A percentile compares a stretch with the other conserved stretches of the same genome.
phyloP scores from a whole-genome alignment of 2,888 invertebrate genomes.

The Pammene fasciana region DNA sequence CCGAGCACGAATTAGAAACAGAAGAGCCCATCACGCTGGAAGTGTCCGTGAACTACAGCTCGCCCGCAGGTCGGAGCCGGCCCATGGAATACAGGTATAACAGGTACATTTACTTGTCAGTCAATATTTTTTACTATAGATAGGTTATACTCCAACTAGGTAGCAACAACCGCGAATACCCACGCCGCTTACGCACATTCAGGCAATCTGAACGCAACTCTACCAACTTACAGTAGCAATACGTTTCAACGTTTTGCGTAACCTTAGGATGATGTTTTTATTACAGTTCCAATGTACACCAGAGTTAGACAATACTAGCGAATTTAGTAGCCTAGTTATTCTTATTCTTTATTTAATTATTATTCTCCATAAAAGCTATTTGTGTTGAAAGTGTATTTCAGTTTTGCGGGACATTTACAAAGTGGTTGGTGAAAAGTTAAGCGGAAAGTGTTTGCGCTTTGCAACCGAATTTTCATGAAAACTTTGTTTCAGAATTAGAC shows the following conservation, averaged over 20 bases:
- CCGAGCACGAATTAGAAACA: conserved; percentile 56
- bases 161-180: no score
- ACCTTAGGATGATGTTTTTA: no score
- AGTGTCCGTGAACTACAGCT: conserved; percentile 75
- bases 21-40: conserved; percentile 61
- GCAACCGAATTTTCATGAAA: background rate
- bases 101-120: background rate
- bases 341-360: no score
- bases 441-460: background rate
- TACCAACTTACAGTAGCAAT: no score
- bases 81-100: conserved; percentile 74
- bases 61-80: conserved; percentile 60
- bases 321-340: background rate
- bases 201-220: no score
- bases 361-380: no score
- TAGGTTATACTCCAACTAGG: no score
- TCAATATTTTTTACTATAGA: background rate
- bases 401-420: conserved; percentile 2
- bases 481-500: background rate
- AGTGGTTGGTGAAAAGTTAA: background rate
- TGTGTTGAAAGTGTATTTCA: background rate
- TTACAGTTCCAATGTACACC: background rate
- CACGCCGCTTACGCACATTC: no score
- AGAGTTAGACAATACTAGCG: no score
- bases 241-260: no score